phyloP scores from a whole-genome alignment of 2,113 vertebrate genomes.

The Oxygymnocypris stewartii region DNA sequence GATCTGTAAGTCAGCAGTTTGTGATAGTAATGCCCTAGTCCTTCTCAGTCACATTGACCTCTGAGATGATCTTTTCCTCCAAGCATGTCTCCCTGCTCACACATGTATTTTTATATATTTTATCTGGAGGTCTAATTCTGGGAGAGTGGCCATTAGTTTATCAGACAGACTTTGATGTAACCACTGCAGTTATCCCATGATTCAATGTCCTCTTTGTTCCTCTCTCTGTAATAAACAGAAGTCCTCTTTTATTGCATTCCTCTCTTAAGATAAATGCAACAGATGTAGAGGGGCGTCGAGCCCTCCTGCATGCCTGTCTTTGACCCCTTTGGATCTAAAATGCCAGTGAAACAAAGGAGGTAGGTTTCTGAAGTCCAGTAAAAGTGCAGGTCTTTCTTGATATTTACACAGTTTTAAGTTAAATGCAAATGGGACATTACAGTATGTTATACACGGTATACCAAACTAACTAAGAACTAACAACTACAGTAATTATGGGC shows the following conservation, averaged over 20 bases:
- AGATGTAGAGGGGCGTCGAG: not conserved
- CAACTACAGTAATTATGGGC: too few species aligned
- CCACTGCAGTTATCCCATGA: not conserved
- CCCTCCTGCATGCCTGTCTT: not conserved
- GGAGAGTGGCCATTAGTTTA: constrained; percentile 50
- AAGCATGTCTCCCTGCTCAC: constrained; percentile 34
- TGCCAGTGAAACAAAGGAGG: not conserved
- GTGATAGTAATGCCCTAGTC: not conserved
- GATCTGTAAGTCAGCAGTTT: not conserved
- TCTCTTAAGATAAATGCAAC: not conserved
- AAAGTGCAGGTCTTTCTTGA: too few species aligned
- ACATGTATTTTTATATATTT: constrained; percentile 44
- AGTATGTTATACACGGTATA: too few species aligned
- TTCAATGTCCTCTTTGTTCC: not conserved
- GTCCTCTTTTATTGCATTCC: not conserved
- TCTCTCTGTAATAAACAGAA: not conserved
- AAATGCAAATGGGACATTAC: too few species aligned
- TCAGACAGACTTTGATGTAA: not conserved
- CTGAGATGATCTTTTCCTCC: constrained; percentile 2
- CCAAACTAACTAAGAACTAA: too few species aligned
- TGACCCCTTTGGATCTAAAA: not conserved
- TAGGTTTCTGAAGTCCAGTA: not conserved
- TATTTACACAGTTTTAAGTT: too few species aligned
- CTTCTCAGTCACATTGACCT: not conserved
- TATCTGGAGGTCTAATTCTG: constrained; percentile 59